A percentile compares a stretch with the other conserved stretches of the same genome.
phyloP scores from a whole-genome alignment of 2,797 vertebrate species.

The Neoniphon sammara region DNA sequence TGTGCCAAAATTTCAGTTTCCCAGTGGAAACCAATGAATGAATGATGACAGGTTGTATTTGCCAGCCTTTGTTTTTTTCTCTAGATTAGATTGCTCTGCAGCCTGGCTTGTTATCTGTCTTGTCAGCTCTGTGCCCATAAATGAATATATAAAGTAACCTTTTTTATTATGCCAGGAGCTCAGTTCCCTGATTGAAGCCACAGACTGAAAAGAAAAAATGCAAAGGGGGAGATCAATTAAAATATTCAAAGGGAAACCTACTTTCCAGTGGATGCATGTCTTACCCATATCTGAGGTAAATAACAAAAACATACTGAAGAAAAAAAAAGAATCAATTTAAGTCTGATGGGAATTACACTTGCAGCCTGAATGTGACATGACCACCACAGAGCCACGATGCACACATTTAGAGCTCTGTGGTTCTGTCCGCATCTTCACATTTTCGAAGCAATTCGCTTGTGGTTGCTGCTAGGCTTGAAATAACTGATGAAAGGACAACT shows the following conservation, averaged over 20 bases:
- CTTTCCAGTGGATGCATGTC: background rate
- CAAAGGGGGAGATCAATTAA: background rate
- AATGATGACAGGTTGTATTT: background rate
- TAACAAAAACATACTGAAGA: background rate
- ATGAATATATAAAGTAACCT: background rate
- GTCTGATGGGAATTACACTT: no score
- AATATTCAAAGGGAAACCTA: background rate
- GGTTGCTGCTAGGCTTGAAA: no score
- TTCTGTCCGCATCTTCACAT: no score
- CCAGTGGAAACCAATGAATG: background rate
- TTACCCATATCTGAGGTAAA: background rate
- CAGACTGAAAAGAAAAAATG: background rate
- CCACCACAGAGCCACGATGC: no score
- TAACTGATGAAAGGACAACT: no score
- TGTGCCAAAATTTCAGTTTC: conserved; percentile 1
- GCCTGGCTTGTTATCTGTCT: conserved; percentile 26
- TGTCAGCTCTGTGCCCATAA: conserved; percentile 9
- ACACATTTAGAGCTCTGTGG: no score
- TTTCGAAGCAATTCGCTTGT: no score
- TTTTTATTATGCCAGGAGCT: conserved; percentile 6
- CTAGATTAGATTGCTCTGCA: background rate
- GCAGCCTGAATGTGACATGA: no score
- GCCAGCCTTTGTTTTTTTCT: background rate
- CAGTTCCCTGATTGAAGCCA: conserved; percentile 26
- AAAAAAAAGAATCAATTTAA: no score